phyloP scores from a whole-genome alignment of 2,888 invertebrate species.

The Stramonita haemastoma region DNA sequence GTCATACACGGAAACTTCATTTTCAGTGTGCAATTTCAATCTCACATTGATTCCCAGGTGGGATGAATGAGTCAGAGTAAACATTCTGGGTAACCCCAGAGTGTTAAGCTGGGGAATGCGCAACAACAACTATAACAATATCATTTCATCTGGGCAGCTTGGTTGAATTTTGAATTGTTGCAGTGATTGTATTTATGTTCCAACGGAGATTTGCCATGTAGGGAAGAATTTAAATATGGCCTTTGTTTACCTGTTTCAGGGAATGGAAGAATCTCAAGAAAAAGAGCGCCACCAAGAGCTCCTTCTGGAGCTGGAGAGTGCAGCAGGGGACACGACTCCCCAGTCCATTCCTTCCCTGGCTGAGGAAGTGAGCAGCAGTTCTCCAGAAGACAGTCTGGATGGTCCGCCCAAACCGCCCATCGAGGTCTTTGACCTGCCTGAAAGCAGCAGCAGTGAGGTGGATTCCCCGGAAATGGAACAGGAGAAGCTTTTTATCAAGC shows the following conservation, averaged over 20 bases:
- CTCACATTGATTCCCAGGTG: no score
- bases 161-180: no score
- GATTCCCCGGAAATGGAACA: conserved; percentile 77
- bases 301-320: conserved; percentile 50
- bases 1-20: no score
- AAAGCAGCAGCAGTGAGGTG: conserved; percentile 74
- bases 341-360: conserved; percentile 63
- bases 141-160: no score
- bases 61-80: no score
- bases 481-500: conserved; percentile 75
- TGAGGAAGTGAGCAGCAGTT: conserved; percentile 60
- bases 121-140: no score
- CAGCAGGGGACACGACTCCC: conserved; percentile 72
- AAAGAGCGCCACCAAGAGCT: conserved; percentile 55
- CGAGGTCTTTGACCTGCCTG: conserved; percentile 68
- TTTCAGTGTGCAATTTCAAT: no score
- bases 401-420: conserved; percentile 53
- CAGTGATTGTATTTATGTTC: no score
- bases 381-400: conserved; percentile 47
- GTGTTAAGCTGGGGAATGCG: no score
- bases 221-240: no score
- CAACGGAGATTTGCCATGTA: no score
- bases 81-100: no score
- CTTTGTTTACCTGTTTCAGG: conserved; percentile 31
- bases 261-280: conserved; percentile 48